Percentiles rank a stretch among this genome's conserved stretches.
phyloP scores from a whole-genome alignment of 2,113 vertebrate species.

The Menidia beryllina region DNA sequence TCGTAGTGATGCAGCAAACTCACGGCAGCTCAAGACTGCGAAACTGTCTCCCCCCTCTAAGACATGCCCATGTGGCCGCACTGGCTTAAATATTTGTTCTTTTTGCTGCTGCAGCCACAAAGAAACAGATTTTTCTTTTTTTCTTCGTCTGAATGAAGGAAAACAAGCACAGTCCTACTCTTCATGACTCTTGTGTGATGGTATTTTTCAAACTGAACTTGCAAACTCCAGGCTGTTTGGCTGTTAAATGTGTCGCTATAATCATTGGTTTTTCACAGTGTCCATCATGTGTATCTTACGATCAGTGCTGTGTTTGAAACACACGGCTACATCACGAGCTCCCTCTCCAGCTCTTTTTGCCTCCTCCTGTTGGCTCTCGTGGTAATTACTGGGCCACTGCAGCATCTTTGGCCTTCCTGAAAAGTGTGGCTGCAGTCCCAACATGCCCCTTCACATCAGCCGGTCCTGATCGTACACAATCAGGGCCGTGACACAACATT shows the following conservation, averaged over 20 bases:
- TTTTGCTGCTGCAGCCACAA: background rate
- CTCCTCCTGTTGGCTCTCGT: constrained; percentile 17
- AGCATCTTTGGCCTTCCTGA: constrained; percentile 38
- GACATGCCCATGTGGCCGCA: no score
- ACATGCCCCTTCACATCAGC: constrained; percentile 9
- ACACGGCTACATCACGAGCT: background rate
- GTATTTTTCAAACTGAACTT: no score
- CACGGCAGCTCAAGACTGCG: background rate
- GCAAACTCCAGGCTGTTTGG: no score
- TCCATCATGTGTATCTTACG: rapidly evolving
- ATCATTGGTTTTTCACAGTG: background rate
- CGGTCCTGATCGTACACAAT: background rate
- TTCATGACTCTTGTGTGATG: no score
- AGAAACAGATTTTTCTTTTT: no score
- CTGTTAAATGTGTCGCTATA: no score
- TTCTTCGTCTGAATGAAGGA: no score
- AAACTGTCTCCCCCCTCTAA: no score
- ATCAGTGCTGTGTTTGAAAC: background rate
- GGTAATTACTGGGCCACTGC: constrained; percentile 62
- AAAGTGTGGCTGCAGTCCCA: constrained; percentile 27
- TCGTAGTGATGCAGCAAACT: constrained; percentile 7
- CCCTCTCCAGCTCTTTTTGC: constrained; percentile 7
- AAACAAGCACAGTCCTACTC: no score
- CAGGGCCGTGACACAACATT: background rate
- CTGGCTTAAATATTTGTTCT: no score